Percentiles rank a stretch among this genome's conserved stretches.
These are phyloP conservation scores for Gobius niger DNA, from an alignment of 2,113 vertebrate species.

Conservation along the genomic window DNA sequence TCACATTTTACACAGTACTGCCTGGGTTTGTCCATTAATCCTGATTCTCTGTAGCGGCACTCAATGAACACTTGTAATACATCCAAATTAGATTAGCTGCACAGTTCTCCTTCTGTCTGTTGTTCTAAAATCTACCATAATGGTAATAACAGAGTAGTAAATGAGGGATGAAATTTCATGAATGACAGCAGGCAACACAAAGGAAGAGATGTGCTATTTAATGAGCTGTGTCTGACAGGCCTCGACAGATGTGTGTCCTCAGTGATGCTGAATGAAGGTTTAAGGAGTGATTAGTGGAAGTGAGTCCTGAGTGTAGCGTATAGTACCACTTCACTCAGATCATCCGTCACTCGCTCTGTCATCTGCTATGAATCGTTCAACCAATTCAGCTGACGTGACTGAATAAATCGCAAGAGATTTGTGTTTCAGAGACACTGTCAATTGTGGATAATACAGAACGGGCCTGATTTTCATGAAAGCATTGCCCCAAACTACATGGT, in stretches of 20 bases:
- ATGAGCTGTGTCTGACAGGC: slow-evolving; percentile 40
- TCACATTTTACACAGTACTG: no score
- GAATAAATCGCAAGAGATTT: slow-evolving; percentile 27
- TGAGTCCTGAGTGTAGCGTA: slow-evolving; percentile 1
- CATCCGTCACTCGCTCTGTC: slow-evolving; percentile 37
- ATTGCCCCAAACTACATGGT: no score
- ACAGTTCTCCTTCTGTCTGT: not conserved
- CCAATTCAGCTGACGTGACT: slow-evolving; percentile 49
- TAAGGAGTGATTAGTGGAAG: not conserved
- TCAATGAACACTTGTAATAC: slow-evolving; percentile 5
- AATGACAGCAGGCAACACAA: slow-evolving; percentile 32
- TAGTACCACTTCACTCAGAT: slow-evolving; percentile 17
- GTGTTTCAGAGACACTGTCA: not conserved
- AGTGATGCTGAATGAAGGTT: slow-evolving; percentile 14
- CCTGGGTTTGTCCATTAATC: no score
- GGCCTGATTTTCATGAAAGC: no score
- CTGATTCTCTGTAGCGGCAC: not conserved
- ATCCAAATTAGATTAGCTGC: not conserved
- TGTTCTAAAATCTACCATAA: not conserved
- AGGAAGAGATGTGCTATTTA: slow-evolving; percentile 23
- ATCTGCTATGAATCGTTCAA: slow-evolving; percentile 40
- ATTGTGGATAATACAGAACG: no score
- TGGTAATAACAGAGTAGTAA: slow-evolving; percentile 20
- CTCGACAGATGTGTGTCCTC: slow-evolving; percentile 17
- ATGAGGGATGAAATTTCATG: slow-evolving; percentile 60